phyloP scores from a whole-genome alignment of 2,888 invertebrate species.

The Ormyrus labotus region DNA sequence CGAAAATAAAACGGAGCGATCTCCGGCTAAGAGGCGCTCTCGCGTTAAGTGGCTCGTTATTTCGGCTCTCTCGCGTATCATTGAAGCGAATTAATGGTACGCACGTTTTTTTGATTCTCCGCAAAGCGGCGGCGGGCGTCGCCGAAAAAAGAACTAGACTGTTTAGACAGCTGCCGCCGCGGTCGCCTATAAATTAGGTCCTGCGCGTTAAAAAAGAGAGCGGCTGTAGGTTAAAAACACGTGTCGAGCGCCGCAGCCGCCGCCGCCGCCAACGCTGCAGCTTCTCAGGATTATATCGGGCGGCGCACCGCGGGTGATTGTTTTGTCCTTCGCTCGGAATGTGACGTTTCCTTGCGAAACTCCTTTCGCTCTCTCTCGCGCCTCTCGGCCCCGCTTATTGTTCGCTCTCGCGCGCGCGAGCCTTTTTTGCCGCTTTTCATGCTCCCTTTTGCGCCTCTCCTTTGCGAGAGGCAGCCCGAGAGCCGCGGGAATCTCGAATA shows the following conservation, averaged over 20 bases:
- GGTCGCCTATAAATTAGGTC: conserved; percentile 53
- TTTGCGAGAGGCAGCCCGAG: neutral
- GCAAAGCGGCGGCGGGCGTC: neutral
- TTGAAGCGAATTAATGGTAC: conserved; percentile 45
- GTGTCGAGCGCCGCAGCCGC: conserved; percentile 30
- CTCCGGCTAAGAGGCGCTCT: neutral
- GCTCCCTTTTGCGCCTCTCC: neutral
- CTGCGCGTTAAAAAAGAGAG: conserved; percentile 22
- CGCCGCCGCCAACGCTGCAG: neutral
- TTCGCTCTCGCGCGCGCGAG: neutral
- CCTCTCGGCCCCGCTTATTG: conserved; percentile 27
- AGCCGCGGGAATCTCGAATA: conserved; percentile 14
- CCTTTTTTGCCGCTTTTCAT: neutral
- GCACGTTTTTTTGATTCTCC: conserved; percentile 20
- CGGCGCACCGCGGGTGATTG: conserved; percentile 35
- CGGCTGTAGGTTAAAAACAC: conserved; percentile 43
- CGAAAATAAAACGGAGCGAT: conserved; percentile 21
- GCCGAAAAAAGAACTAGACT: conserved; percentile 44
- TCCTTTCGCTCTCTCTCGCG: conserved; percentile 14
- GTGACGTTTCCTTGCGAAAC: conserved; percentile 51
- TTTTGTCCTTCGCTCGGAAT: conserved; percentile 52
- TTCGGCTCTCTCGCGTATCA: conserved; percentile 13
- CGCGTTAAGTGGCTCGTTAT: conserved; percentile 44
- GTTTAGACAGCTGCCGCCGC: conserved; percentile 53
- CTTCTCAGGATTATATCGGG: conserved; percentile 3